Evolutionary conservation across 2,797 vertebrate species (phyloP).

Genomic region (Petrocephalus schoutedeni): DNA sequence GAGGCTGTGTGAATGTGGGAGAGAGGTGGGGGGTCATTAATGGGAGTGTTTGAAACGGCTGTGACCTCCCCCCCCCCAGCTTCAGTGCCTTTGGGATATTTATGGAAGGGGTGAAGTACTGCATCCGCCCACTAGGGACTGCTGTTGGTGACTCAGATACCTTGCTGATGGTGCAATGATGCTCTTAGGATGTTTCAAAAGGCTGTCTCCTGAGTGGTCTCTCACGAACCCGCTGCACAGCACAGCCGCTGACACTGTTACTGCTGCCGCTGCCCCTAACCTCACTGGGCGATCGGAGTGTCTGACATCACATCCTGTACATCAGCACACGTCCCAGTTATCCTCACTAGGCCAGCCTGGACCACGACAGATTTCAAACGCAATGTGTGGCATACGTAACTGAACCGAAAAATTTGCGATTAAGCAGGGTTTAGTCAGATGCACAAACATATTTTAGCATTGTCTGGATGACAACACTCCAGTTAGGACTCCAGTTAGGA

Average conservation of each 20-base stretch:
- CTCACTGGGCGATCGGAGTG: background rate
- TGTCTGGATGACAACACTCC: background rate
- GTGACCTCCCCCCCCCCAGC: background rate
- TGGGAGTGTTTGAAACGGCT: background rate
- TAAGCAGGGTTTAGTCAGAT: background rate
- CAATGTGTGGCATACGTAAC: background rate
- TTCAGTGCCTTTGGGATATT: background rate
- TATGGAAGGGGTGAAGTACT: background rate
- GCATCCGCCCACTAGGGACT: background rate
- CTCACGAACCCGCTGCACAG: background rate
- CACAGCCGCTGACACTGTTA: background rate
- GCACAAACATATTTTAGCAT: background rate
- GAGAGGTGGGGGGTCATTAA: background rate
- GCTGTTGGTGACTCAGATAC: background rate
- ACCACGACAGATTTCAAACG: background rate
- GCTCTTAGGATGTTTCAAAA: background rate
- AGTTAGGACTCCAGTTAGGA: background rate
- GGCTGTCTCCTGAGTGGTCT: background rate
- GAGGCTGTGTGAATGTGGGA: background rate
- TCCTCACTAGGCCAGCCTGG: background rate
- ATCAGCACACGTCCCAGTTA: background rate
- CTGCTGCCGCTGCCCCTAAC: background rate
- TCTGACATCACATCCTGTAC: slow-evolving; percentile 4
- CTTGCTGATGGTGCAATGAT: background rate
- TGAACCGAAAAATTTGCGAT: background rate